A percentile compares a stretch with the other conserved stretches of the same genome.
Conservation (phyloP, 2,797 vertebrate genomes). For the Spondyliosoma cantharus region DNA sequence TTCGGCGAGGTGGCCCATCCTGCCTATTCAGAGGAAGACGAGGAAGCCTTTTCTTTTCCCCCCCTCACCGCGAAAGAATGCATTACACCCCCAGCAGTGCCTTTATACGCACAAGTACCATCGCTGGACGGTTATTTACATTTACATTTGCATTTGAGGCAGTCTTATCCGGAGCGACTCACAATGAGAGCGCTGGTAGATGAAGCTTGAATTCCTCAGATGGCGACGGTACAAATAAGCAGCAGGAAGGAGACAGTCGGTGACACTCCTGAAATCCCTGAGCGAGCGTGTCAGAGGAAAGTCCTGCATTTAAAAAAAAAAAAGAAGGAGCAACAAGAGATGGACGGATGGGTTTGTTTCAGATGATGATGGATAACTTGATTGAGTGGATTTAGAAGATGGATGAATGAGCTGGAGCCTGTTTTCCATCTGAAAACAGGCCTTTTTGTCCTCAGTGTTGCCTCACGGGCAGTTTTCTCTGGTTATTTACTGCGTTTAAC, state of each 20-base stretch:
- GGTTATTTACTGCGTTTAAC: no score
- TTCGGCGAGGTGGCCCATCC: constrained; percentile 57
- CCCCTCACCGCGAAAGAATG: constrained; percentile 46
- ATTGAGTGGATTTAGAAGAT: neutral
- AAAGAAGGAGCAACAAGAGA: neutral
- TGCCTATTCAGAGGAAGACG: constrained; percentile 58
- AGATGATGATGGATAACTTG: constrained; percentile 16
- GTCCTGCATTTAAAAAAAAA: neutral
- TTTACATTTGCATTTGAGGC: constrained; percentile 64
- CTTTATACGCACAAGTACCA: constrained; percentile 53
- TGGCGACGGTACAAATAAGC: constrained; percentile 16
- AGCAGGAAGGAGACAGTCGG: constrained; percentile 46
- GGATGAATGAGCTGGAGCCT: neutral
- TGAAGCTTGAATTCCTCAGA: constrained; percentile 43
- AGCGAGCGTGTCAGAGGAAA: constrained; percentile 40
- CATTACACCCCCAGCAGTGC: constrained; percentile 56
- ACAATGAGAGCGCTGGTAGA: constrained; percentile 29
- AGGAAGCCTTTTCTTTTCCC: constrained; percentile 47
- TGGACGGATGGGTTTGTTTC: constrained; percentile 24
- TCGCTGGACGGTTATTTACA: constrained; percentile 58
- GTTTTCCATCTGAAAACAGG: constrained; percentile 8
- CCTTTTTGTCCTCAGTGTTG: neutral
- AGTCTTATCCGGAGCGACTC: constrained; percentile 18
- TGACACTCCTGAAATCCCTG: constrained; percentile 39
- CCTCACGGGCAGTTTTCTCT: neutral